Percentiles rank a stretch among this genome's conserved stretches.
phyloP scores from a whole-genome alignment of 2,888 invertebrate genomes.

The Drosophila demipolita region DNA sequence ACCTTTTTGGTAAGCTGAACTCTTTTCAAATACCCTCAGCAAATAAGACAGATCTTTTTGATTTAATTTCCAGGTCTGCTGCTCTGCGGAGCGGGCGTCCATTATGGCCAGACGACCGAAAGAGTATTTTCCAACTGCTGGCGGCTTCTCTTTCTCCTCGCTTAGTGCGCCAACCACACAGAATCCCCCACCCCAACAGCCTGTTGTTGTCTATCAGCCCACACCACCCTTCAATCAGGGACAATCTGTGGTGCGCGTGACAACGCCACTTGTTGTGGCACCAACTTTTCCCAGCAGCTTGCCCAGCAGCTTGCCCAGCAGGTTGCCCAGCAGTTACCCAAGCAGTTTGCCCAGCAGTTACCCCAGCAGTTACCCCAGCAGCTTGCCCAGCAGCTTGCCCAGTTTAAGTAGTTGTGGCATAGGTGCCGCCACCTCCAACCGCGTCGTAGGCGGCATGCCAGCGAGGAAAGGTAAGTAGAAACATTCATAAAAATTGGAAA shows the following conservation, averaged over 20 bases:
- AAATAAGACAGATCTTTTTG: not conserved
- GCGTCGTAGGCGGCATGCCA: conserved; percentile 87
- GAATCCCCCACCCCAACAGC: conserved; percentile 7
- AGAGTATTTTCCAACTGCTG: conserved; percentile 39
- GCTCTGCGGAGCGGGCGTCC: conserved; percentile 45
- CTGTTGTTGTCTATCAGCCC: conserved; percentile 57
- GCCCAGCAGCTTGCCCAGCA: not conserved
- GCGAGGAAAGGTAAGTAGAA: conserved; percentile 70
- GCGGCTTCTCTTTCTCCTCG: conserved; percentile 61
- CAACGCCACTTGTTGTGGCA: not conserved
- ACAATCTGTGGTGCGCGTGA: conserved; percentile 13
- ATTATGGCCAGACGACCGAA: conserved; percentile 53
- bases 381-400: not conserved
- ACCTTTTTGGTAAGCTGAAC: conserved; percentile 87
- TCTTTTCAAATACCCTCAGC: not conserved
- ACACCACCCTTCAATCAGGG: conserved; percentile 60
- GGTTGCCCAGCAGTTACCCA: not conserved
- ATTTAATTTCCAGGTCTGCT: conserved; percentile 65
- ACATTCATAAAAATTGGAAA: not conserved
- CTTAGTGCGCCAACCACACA: conserved; percentile 39
- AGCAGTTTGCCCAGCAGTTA: no score
- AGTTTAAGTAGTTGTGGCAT: conserved; percentile 86
- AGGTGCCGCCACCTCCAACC: conserved; percentile 81
- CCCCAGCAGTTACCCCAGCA: no score
- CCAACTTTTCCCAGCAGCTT: not conserved